Evolutionary conservation across 1,140 invertebrate genomes (phyloP), one percentile per base, ranked within the genome.

Genomic region (Trichonephila clavata): DNA sequence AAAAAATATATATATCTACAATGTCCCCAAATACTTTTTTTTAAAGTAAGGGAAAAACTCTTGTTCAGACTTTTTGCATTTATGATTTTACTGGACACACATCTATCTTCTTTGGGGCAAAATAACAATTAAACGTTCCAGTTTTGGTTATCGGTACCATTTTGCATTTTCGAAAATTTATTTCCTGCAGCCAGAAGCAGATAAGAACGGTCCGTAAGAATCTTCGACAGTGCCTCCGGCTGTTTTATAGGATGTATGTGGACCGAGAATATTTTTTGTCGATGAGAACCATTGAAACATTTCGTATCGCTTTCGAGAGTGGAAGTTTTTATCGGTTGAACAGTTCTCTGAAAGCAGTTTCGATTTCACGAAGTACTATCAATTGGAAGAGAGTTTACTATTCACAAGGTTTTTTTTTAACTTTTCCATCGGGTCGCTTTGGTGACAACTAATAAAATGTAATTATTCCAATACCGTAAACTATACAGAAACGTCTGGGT

Each of bases 181-280:
- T 77, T 18, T 16, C 32, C 18, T 16, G 0, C 4, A 16, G 71
- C 14, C 3, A 77, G 32, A 39, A 77, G 16, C 18, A 32, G 71
- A 77, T 77, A 77, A 77, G 71, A 27, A 39, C 13, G 71, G 71
- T 77, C 71, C 71, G 20, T 77, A 77, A 77, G 71, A 77, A 77
- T 32, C 2, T 32, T 16, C 10, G 16, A 18, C 14, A 77, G 32
- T 27, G 32, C 71, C 32, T 32, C 71, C 27, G 71, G 71, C 14
- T 32, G 32, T 39, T 77, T 77, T 77, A 77, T 77, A 18, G 71
- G 68, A 77, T 39, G 4, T 27, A 39, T 39, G 4, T 6, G 16
- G 13, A 27, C 4, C 6, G 0, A 16, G 71, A 77, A 77, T 39
- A 0, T 50, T 50, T 50, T 77, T 77, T 39, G 71, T 39, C 39